phyloP scores from a whole-genome alignment of 2,888 invertebrate genomes.

The Uropetala carovei region DNA sequence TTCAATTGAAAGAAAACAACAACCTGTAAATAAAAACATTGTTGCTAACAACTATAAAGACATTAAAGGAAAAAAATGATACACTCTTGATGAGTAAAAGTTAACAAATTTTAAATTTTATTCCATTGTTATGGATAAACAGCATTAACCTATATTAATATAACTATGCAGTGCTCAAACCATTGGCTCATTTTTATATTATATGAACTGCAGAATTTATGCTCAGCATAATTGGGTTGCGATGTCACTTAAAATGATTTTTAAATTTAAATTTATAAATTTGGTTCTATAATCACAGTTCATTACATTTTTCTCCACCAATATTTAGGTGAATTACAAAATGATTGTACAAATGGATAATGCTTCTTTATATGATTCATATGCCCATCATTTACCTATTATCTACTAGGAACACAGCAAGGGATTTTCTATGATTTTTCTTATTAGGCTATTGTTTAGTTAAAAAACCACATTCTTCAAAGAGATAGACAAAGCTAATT shows the following conservation, averaged over 20 bases:
- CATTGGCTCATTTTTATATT: neutral
- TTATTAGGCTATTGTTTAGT: neutral
- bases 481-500: neutral
- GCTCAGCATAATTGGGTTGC: neutral
- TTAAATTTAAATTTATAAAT: neutral
- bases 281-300: slow-evolving; percentile 54
- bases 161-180: neutral
- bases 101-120: neutral
- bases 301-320: slow-evolving; percentile 19
- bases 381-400: slow-evolving; percentile 24
- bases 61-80: neutral
- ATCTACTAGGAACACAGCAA: slow-evolving; percentile 53
- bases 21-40: neutral
- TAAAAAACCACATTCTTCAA: neutral
- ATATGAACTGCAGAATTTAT: neutral
- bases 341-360: slow-evolving; percentile 19
- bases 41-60: neutral
- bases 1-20: slow-evolving; percentile 26
- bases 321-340: neutral
- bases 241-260: neutral
- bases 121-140: slow-evolving; percentile 7
- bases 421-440: slow-evolving; percentile 54
- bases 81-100: slow-evolving; percentile 8
- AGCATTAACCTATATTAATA: neutral
- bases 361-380: neutral